Evolutionary conservation across 2,113 vertebrate genomes (phyloP).

Genomic region (Thunnus maccoyii): DNA sequence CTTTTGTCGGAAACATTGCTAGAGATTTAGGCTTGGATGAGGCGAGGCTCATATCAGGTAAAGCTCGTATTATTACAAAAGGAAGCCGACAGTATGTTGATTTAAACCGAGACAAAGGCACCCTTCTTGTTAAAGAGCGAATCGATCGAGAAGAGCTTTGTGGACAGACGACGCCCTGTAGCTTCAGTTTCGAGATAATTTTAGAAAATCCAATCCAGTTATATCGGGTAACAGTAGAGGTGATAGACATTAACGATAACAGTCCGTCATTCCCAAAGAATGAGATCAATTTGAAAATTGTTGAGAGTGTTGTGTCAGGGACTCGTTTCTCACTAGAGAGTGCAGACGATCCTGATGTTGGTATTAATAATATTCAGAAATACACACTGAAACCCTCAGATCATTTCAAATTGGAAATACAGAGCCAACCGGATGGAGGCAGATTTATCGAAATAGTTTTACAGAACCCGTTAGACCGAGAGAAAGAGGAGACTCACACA

Average conservation of each 20-base stretch:
- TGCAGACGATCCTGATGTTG: conserved; percentile 79
- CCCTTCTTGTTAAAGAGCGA: conserved; percentile 83
- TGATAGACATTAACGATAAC: conserved; percentile 83
- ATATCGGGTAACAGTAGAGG: conserved; percentile 79
- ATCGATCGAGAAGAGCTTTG: conserved; percentile 89
- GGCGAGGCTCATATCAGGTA: conserved; percentile 79
- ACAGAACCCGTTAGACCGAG: conserved; percentile 76
- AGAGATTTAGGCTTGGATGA: conserved; percentile 84
- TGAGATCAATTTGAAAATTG: conserved; percentile 62
- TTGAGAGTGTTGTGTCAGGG: conserved; percentile 57
- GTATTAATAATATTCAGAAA: conserved; percentile 75
- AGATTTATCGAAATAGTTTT: conserved; percentile 78
- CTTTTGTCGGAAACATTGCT: conserved; percentile 85
- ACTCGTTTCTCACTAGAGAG: conserved; percentile 65
- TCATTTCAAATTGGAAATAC: conserved; percentile 76
- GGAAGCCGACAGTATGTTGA: conserved; percentile 81
- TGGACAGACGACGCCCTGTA: conserved; percentile 82
- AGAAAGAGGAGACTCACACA: conserved; percentile 65
- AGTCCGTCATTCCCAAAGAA: conserved; percentile 72
- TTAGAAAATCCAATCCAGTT: conserved; percentile 83
- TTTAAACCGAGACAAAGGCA: conserved; percentile 79
- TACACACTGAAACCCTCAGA: conserved; percentile 69
- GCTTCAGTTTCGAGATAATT: conserved; percentile 86
- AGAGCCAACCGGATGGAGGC: conserved; percentile 55
- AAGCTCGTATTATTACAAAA: conserved; percentile 82